Percentiles rank a stretch among this genome's conserved stretches.
These are phyloP conservation scores for Nesoenas mayeri DNA, from an alignment of 2,113 vertebrate species.

Conservation along the genomic window DNA sequence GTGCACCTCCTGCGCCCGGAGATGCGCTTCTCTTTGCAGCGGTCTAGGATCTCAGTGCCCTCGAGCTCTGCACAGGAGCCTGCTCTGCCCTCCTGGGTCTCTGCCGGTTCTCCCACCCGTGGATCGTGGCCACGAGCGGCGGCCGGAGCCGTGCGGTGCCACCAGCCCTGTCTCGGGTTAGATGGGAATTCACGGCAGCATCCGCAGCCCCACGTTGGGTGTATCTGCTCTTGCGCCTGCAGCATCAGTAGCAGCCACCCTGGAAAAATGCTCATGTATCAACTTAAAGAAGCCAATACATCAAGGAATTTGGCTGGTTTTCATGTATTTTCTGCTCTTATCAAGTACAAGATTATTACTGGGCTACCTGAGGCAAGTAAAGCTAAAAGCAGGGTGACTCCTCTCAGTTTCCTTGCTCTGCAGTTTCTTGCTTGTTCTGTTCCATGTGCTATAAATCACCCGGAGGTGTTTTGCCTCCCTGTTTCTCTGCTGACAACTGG, in stretches of 20 bases:
- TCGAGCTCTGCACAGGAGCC: rapidly evolving
- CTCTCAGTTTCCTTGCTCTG: slow-evolving; percentile 17
- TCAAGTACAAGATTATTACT: neutral
- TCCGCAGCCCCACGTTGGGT: rapidly evolving
- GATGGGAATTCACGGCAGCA: neutral
- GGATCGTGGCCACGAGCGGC: neutral
- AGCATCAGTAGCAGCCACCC: neutral
- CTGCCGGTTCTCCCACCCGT: neutral
- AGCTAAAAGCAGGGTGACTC: slow-evolving; percentile 60
- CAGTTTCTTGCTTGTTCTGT: slow-evolving; percentile 38
- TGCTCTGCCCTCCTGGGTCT: neutral
- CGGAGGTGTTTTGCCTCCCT: slow-evolving; percentile 63
- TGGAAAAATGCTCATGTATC: neutral
- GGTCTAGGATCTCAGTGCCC: rapidly evolving
- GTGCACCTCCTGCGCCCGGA: neutral
- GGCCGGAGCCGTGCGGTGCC: too few relatives aligned
- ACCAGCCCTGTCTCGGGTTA: too few relatives aligned
- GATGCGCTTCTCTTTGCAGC: neutral
- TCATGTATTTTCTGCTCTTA: neutral
- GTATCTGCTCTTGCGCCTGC: neutral
- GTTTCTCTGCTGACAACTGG: slow-evolving; percentile 58
- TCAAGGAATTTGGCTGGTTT: neutral
- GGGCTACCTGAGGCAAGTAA: slow-evolving; percentile 19
- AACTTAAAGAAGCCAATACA: neutral
- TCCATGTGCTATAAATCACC: slow-evolving; percentile 61